Conservation (phyloP, 2,888 invertebrate species). For the Volucella inanis region DNA sequence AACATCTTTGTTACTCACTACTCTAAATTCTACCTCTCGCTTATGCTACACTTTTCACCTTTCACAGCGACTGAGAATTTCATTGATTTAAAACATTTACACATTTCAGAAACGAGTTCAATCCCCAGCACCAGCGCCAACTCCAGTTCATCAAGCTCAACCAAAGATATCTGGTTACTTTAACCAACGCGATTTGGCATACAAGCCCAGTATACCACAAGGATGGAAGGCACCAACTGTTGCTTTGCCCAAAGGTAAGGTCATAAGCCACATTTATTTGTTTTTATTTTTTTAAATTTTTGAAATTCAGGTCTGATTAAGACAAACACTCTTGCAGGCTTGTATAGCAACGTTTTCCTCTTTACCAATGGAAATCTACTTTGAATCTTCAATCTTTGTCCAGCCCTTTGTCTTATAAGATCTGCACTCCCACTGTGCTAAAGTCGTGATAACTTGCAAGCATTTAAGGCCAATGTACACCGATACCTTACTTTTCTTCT, state of each 20-base stretch:
- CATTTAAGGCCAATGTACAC: too few relatives aligned
- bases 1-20: too few relatives aligned
- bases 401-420: too few relatives aligned
- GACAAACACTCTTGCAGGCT: too few relatives aligned
- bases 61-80: background rate
- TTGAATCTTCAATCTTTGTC: too few relatives aligned
- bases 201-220: slow-evolving; percentile 82
- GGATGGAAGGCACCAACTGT: slow-evolving; percentile 82
- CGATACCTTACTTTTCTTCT: too few relatives aligned
- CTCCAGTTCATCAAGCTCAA: slow-evolving; percentile 26
- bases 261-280: background rate
- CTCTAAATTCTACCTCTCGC: background rate
- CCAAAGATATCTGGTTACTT: slow-evolving; percentile 71
- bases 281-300: background rate
- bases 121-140: slow-evolving; percentile 12
- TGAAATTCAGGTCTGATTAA: too few relatives aligned
- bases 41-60: slow-evolving; percentile 4
- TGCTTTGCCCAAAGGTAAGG: slow-evolving; percentile 81
- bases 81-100: background rate
- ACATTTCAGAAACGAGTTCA: slow-evolving; percentile 35
- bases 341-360: too few relatives aligned
- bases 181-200: slow-evolving; percentile 81
- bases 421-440: too few relatives aligned
- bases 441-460: too few relatives aligned
- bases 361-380: too few relatives aligned